Evolutionary conservation across 2,113 vertebrate genomes (phyloP).

Genomic region (Okapia johnstoni): DNA sequence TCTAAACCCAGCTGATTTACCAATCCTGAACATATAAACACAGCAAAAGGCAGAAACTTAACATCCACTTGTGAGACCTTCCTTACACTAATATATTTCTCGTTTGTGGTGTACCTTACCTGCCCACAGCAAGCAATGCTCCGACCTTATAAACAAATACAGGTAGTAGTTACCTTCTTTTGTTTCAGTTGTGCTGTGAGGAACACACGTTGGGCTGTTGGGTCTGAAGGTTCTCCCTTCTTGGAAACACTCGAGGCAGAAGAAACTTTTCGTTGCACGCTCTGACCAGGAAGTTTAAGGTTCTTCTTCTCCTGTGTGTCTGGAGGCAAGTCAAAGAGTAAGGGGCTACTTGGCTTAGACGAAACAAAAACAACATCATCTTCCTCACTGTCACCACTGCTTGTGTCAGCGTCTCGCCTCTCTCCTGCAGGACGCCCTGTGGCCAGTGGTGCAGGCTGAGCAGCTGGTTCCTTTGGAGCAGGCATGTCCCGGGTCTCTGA

Average conservation of each 20-base stretch:
- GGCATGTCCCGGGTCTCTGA: accelerated
- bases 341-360: constrained; percentile 29
- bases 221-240: constrained; percentile 40
- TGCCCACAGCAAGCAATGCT: not conserved
- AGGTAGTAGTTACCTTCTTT: constrained; percentile 85
- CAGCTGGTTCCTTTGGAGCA: not conserved
- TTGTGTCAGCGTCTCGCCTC: not conserved
- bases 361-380: constrained; percentile 72
- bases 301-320: constrained; percentile 44
- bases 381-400: constrained; percentile 49
- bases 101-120: not conserved
- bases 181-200: constrained; percentile 87
- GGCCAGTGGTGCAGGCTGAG: not conserved
- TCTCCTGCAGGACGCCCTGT: not conserved
- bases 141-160: not conserved
- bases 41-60: not conserved
- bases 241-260: constrained; percentile 75
- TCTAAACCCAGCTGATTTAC: not conserved
- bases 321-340: constrained; percentile 67
- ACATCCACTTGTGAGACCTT: not conserved
- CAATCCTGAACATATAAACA: not conserved
- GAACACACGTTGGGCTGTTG: constrained; percentile 71
- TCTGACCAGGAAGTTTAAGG: not conserved
- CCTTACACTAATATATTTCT: not conserved
- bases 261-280: constrained; percentile 76